Base-by-base conservation (phyloP, 2,797 vertebrate genomes). In the Aselliscus stoliczkanus region DNA sequence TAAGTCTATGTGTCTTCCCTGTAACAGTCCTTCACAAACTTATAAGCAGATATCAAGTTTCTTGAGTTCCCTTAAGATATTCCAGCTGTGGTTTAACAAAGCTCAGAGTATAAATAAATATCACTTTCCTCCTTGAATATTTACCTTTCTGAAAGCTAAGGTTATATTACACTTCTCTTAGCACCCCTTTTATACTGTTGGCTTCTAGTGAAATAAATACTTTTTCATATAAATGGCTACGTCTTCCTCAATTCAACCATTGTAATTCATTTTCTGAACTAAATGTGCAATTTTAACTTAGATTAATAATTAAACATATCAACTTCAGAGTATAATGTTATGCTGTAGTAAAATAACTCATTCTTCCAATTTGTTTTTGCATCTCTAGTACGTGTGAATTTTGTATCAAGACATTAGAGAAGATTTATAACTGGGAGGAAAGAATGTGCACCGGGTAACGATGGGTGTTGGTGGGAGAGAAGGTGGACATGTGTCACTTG, bases 181-280 rank as follows among this genome's bases (percentile, higher is more conserved):
- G 47, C 21, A 88, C 3, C 23, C 7, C 23, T 76, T 88, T 62
- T 58, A 81, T 50, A 42, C 39, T 65, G 14, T 0, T 69, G 37
- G 39, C 29, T 50, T 81, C 60, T 62, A 95, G 23, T 42, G 15
- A 94, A 93, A 70, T 31, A 89, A 86, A 56, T 31, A 62, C 31
- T 54, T 86, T 56, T 82, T 62, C 50, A 89, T 73, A 82, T 34
- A 93, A 93, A 47, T 67, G 70, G 31, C 21, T 54, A 81, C 31
- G 7, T 82, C 58, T 79, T 96, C 31, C 29, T 67, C 62, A 82
- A 44, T 37, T 96, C 29, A 76, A 13, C 27, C 31, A 95, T 1
- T 37, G 5, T 37, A 90, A 96, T 25, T 96, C 14, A 94, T 79
- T 92, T 96, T 77, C 88, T 95, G 21, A 95, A 75, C 39, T 79